Conservation (phyloP, 2,113 vertebrate species). For the Puffinus mauretanicus region DNA sequence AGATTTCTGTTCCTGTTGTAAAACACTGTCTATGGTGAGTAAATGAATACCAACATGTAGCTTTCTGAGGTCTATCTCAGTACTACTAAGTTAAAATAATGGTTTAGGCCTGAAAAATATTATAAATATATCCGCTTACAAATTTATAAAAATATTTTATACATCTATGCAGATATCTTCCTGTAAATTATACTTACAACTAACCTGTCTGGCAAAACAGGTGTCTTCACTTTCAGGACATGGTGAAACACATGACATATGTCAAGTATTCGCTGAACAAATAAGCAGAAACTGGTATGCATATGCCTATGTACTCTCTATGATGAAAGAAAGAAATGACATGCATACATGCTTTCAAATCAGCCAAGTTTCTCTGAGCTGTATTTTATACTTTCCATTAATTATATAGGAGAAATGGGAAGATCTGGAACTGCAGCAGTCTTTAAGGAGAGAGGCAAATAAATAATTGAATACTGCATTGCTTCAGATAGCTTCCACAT, state of each 20-base stretch:
- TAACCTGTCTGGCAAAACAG: neutral
- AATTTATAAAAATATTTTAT: neutral
- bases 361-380: neutral
- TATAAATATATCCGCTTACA: neutral
- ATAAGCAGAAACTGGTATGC: neutral
- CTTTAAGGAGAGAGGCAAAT: slow-evolving; percentile 56
- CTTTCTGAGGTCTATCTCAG: neutral
- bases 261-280: neutral
- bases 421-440: slow-evolving; percentile 35
- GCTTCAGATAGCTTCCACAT: slow-evolving; percentile 14
- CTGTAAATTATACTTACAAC: neutral
- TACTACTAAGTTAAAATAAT: neutral
- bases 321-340: neutral
- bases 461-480: slow-evolving; percentile 54
- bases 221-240: neutral
- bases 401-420: slow-evolving; percentile 55
- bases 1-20: neutral
- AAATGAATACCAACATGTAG: neutral
- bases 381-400: slow-evolving; percentile 33
- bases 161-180: neutral
- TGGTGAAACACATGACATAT: neutral
- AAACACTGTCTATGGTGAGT: neutral
- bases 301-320: neutral
- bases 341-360: neutral
- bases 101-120: neutral